phyloP scores from a whole-genome alignment of 1,140 invertebrate species.

The Nephotettix cincticeps region DNA sequence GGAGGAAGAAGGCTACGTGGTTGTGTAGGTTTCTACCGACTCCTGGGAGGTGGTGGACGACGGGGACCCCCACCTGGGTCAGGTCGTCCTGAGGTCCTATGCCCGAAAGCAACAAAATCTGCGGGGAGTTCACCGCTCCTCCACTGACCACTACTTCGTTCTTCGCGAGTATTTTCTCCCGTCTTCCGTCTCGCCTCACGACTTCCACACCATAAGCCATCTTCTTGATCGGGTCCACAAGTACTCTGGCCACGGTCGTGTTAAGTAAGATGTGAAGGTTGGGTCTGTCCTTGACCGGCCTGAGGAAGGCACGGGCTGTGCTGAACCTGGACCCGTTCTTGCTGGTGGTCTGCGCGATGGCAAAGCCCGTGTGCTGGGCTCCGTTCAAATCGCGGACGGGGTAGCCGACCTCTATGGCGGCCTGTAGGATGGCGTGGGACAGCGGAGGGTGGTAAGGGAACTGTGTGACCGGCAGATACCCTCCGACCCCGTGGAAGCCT shows the following conservation, averaged over 20 bases:
- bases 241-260: constrained; percentile 66
- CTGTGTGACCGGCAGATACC: constrained; percentile 74
- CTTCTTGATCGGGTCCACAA: constrained; percentile 68
- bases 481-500: constrained; percentile 75
- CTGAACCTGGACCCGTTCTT: constrained; percentile 85
- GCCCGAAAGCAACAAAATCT: constrained; percentile 80
- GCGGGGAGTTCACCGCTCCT: constrained; percentile 76
- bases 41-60: constrained; percentile 72
- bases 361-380: constrained; percentile 72
- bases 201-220: constrained; percentile 68
- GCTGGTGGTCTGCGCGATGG: constrained; percentile 84
- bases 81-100: constrained; percentile 76
- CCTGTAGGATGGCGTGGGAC: constrained; percentile 80
- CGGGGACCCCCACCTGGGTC: constrained; percentile 58
- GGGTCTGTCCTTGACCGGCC: constrained; percentile 62
- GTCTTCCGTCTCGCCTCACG: constrained; percentile 56
- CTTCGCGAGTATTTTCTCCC: constrained; percentile 56
- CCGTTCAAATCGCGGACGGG: constrained; percentile 82
- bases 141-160: constrained; percentile 67
- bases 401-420: constrained; percentile 79
- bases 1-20: constrained; percentile 75
- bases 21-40: constrained; percentile 89
- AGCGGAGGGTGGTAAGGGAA: constrained; percentile 85
- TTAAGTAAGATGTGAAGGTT: constrained; percentile 81
- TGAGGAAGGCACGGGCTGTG: constrained; percentile 65